Percentiles rank a stretch among this genome's conserved stretches.
phyloP scores from a whole-genome alignment of 1,140 invertebrate genomes.

The Trachelipus rathkii region DNA sequence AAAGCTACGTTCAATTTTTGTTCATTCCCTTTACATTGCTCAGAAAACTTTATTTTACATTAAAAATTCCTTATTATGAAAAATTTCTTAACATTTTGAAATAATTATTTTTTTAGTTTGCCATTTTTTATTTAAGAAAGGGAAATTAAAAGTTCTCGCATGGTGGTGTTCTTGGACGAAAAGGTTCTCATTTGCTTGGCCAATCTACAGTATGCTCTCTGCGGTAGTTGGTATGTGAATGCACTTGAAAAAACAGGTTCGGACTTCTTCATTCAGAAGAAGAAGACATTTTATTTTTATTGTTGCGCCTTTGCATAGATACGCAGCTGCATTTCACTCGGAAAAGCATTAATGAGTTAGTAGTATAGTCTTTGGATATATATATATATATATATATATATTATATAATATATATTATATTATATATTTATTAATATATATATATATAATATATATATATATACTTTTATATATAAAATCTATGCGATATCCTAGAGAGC shows the following conservation, averaged over 20 bases:
- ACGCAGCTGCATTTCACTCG: background rate
- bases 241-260: background rate
- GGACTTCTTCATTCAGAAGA: background rate
- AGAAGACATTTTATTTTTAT: background rate
- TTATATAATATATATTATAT: constrained; percentile 3
- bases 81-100: too few species aligned
- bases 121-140: background rate
- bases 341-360: background rate
- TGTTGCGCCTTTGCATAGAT: background rate
- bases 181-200: background rate
- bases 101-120: too few species aligned
- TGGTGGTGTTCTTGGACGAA: constrained; percentile 1
- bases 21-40: too few species aligned
- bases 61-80: too few species aligned
- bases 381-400: background rate
- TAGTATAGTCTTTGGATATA: background rate
- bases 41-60: too few species aligned
- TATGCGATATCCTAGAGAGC: too few species aligned
- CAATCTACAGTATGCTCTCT: background rate
- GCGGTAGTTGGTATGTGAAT: background rate
- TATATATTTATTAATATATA: too few species aligned
- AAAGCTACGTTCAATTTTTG: too few species aligned
- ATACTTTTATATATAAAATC: too few species aligned
- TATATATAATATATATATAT: too few species aligned
- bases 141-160: background rate